Evolutionary conservation across 1,140 invertebrate species (phyloP).

Genomic region (Camponotus pennsylvanicus): DNA sequence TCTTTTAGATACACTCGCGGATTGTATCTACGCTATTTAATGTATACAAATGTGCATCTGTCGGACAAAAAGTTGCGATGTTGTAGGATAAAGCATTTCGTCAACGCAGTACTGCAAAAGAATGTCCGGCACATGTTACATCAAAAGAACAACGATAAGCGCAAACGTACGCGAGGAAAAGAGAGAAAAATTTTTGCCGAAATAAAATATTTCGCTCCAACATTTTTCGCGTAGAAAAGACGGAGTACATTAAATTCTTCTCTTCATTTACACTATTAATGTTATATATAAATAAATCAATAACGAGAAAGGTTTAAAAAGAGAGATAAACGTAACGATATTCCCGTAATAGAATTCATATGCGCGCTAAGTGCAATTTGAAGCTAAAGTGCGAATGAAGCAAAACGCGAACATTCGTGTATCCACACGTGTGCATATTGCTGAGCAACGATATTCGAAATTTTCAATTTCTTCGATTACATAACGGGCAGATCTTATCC

Average conservation of each 20-base stretch:
- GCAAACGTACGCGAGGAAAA: neutral
- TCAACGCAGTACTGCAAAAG: neutral
- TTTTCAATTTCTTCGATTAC: conserved; percentile 44
- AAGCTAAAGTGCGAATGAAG: conserved; percentile 42
- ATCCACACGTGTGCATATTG: conserved; percentile 20
- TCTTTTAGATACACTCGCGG: neutral
- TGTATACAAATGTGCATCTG: conserved; percentile 16
- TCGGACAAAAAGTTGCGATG: conserved; percentile 30
- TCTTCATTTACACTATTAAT: neutral
- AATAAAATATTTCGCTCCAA: neutral
- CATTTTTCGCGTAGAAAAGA: neutral
- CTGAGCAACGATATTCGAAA: conserved; percentile 29
- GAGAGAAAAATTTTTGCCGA: neutral
- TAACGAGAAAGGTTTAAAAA: neutral
- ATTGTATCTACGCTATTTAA: neutral
- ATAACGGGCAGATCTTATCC: neutral
- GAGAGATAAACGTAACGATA: neutral
- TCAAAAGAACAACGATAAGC: neutral
- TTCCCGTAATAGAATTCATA: conserved; percentile 4
- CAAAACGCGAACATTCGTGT: conserved; percentile 12
- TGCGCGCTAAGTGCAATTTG: conserved; percentile 20
- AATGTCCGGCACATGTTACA: neutral
- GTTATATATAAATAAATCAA: neutral
- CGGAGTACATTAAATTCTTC: neutral
- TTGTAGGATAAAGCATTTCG: conserved; percentile 16